These are phyloP conservation scores for Pachyuromys duprasi DNA, from an alignment of 2,797 vertebrate genomes.

Conservation along the genomic window DNA sequence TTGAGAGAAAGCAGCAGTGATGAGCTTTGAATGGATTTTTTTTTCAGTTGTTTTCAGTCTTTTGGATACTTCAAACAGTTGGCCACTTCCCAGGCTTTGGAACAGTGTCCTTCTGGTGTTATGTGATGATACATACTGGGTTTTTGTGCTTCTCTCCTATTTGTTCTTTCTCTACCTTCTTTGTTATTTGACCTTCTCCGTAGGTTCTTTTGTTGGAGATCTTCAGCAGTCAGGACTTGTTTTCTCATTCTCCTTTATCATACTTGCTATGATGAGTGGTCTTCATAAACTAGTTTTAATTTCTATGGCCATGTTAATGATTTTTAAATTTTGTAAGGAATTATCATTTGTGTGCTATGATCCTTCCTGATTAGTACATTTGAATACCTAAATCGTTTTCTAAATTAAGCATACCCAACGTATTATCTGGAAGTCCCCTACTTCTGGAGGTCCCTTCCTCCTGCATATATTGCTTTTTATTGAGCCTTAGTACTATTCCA, in stretches of 20 bases:
- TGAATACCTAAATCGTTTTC: conserved; percentile 15
- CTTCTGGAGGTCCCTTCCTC: not conserved
- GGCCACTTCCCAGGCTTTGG: not conserved
- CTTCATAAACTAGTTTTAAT: not conserved
- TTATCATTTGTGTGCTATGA: not conserved
- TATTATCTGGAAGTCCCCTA: not conserved
- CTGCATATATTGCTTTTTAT: not conserved
- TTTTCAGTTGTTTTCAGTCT: not conserved
- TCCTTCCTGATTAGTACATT: not conserved
- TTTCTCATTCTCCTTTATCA: not conserved
- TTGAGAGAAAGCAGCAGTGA: not conserved
- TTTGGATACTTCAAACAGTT: not conserved
- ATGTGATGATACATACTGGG: not conserved
- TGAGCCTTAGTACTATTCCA: not conserved
- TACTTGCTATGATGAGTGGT: not conserved
- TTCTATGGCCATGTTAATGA: not conserved
- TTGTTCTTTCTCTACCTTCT: not conserved
- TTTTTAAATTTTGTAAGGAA: conserved; percentile 25
- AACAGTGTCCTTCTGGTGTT: not conserved
- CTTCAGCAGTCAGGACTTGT: not conserved
- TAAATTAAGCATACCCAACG: not conserved
- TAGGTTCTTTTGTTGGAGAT: not conserved
- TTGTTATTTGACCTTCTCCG: not conserved
- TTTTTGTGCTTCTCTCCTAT: not conserved
- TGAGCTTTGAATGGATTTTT: not conserved